phyloP scores from a whole-genome alignment of 2,113 vertebrate species.

The Zapornia atra region DNA sequence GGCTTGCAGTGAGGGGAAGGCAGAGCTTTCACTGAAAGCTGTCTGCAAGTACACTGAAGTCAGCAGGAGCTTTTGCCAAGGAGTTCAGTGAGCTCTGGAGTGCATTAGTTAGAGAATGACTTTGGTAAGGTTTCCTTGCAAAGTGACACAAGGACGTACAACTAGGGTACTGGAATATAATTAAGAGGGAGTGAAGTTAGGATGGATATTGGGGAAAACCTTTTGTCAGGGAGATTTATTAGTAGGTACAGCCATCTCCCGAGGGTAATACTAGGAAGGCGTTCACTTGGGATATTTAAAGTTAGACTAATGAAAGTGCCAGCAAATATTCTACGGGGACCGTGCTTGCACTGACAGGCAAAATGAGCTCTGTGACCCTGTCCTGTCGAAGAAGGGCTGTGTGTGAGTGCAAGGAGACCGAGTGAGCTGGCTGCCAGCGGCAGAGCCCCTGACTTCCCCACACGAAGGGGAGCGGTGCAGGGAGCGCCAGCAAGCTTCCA shows the following conservation, averaged over 20 bases:
- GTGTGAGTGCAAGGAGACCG: not conserved
- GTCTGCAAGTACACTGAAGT: not conserved
- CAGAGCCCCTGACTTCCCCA: not conserved
- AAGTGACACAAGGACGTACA: constrained; percentile 49
- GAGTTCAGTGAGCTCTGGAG: not conserved
- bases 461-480: not conserved
- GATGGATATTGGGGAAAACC: constrained; percentile 21
- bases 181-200: constrained; percentile 39
- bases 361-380: constrained; percentile 13
- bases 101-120: not conserved
- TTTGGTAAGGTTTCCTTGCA: constrained; percentile 27
- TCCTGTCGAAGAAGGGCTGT: not conserved
- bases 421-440: not conserved
- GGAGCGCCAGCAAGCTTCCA: not conserved
- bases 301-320: constrained; percentile 62
- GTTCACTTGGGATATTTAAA: constrained; percentile 51
- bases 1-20: not conserved
- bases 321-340: constrained; percentile 13
- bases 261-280: constrained; percentile 9
- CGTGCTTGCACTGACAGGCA: not conserved
- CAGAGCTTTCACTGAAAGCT: not conserved
- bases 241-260: not conserved
- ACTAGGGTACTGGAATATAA: constrained; percentile 46
- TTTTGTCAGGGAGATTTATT: constrained; percentile 69
- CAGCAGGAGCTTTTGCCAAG: not conserved